Conservation (phyloP, 1,140 invertebrate species). For the Drosophila miranda region DNA sequence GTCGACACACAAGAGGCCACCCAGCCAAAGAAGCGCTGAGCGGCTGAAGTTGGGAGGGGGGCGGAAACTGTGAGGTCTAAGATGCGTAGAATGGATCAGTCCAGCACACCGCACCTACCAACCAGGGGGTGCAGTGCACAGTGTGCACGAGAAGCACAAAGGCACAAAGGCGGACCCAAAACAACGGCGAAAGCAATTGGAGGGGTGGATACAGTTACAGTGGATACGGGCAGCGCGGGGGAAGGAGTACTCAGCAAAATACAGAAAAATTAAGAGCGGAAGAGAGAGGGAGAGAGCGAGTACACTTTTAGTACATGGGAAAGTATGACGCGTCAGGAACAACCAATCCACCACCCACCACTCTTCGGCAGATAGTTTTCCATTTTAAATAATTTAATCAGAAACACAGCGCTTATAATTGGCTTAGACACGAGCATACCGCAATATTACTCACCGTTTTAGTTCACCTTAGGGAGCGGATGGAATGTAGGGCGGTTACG, state of each 20-base stretch:
- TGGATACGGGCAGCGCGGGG: neutral
- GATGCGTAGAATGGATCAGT: constrained; percentile 12
- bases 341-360: constrained; percentile 6
- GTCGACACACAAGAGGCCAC: constrained; percentile 29
- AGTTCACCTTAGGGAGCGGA: constrained; percentile 37
- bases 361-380: constrained; percentile 6
- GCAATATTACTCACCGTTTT: constrained; percentile 75
- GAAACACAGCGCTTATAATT: constrained; percentile 42
- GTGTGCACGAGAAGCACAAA: constrained; percentile 34
- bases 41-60: neutral
- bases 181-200: constrained; percentile 24
- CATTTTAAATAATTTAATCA: constrained; percentile 37
- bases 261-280: constrained; percentile 4
- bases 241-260: no score
- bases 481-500: constrained; percentile 58
- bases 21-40: constrained; percentile 23
- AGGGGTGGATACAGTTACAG: constrained; percentile 58
- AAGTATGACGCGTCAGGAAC: constrained; percentile 17
- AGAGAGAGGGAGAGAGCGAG: constrained; percentile 15
- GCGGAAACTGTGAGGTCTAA: neutral
- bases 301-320: constrained; percentile 31
- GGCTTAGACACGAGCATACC: constrained; percentile 48
- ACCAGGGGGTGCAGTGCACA: constrained; percentile 2
- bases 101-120: no score
- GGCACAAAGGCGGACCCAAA: constrained; percentile 46